phyloP scores from a whole-genome alignment of 1,140 invertebrate genomes.

The Cecropterus lyciades region DNA sequence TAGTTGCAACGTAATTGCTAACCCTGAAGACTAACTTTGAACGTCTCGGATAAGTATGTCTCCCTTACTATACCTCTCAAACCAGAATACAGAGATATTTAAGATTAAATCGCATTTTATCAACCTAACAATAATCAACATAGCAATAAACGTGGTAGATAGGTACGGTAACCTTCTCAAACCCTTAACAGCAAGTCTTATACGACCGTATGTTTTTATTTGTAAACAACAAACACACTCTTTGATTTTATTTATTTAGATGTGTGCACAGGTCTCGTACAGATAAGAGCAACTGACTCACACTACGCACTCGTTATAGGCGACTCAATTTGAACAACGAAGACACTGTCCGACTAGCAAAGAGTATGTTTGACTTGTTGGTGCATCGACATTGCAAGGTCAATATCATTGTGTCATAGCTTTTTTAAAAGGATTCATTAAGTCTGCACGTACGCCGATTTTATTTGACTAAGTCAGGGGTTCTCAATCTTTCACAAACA shows the following conservation, averaged over 20 bases:
- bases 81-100: no score
- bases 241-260: conserved; percentile 14
- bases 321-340: conserved; percentile 34
- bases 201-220: neutral
- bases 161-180: no score
- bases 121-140: no score
- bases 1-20: no score
- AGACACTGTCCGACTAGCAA: conserved; percentile 30
- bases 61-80: no score
- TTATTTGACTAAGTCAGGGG: no score
- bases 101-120: no score
- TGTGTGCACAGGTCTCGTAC: conserved; percentile 3
- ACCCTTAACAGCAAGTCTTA: no score
- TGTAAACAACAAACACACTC: conserved; percentile 5
- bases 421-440: conserved; percentile 40
- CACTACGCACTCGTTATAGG: conserved; percentile 5
- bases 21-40: no score
- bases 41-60: no score
- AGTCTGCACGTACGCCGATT: neutral
- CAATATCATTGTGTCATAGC: conserved; percentile 39
- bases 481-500: no score
- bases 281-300: conserved; percentile 25
- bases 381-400: conserved; percentile 43
- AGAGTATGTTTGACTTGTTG: conserved; percentile 33
- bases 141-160: no score